A percentile compares a stretch with the other conserved stretches of the same genome.
These are phyloP conservation scores for Cryptus armator DNA, from an alignment of 2,888 invertebrate species.

Conservation along the genomic window DNA sequence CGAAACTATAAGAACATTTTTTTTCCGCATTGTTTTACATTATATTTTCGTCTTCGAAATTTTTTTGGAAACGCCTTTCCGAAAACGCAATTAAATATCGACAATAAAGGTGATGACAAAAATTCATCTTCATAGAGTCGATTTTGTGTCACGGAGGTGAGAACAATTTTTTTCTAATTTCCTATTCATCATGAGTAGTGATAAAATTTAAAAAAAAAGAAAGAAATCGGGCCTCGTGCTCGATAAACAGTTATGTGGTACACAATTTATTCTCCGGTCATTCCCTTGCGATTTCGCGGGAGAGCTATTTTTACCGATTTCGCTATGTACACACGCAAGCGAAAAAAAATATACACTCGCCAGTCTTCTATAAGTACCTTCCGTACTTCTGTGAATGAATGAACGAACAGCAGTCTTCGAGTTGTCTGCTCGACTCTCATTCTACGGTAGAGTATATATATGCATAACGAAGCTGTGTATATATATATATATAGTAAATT, in stretches of 20 bases:
- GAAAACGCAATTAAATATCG: neutral
- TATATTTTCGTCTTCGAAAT: neutral
- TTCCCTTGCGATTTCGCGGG: conserved; percentile 3
- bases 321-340: conserved; percentile 51
- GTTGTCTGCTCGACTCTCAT: conserved; percentile 6
- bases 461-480: conserved; percentile 35
- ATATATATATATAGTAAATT: conserved; percentile 22
- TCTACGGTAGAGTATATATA: conserved; percentile 14
- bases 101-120: neutral
- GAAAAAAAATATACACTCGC: conserved; percentile 21
- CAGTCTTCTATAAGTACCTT: conserved; percentile 12
- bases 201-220: conserved; percentile 13
- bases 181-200: neutral
- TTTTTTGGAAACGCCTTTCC: neutral
- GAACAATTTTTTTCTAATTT: neutral
- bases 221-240: conserved; percentile 16
- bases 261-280: conserved; percentile 19
- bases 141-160: neutral
- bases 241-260: neutral
- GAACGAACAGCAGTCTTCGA: conserved; percentile 15
- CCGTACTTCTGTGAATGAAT: conserved; percentile 6
- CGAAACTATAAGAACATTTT: conserved; percentile 14
- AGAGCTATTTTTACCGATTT: conserved; percentile 3
- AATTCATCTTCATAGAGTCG: neutral
- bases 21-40: neutral